phyloP scores from a whole-genome alignment of 1,140 invertebrate genomes.

The Periplaneta americana region DNA sequence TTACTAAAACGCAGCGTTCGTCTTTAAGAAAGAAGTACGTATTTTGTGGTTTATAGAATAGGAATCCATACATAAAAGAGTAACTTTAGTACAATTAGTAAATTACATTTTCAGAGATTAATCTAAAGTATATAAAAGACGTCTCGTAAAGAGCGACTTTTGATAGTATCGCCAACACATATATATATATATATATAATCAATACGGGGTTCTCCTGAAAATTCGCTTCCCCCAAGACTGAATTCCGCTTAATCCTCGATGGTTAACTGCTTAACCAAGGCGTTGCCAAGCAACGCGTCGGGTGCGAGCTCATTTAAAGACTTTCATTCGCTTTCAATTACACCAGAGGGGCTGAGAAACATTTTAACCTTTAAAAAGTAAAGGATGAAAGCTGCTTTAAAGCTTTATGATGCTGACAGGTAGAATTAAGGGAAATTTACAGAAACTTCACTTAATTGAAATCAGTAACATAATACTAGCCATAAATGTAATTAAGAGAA shows the following conservation, averaged over 20 bases:
- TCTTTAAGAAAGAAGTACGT: too few species aligned
- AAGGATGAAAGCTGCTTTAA: neutral
- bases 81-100: too few species aligned
- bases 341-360: neutral
- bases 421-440: neutral
- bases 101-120: neutral
- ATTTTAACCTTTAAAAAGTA: neutral
- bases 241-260: neutral
- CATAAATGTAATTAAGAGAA: neutral
- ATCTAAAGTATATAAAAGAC: neutral
- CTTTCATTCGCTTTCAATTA: neutral
- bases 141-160: neutral
- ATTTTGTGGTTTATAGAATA: too few species aligned
- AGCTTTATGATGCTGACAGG: neutral
- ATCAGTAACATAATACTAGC: neutral
- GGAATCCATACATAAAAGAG: too few species aligned
- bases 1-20: too few species aligned
- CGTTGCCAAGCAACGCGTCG: neutral
- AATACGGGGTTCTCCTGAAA: neutral
- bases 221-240: neutral
- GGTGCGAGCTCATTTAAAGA: neutral
- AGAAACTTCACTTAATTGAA: neutral
- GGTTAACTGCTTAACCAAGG: neutral
- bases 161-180: neutral
- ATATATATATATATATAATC: neutral